Evolutionary conservation across 2,797 vertebrate species (phyloP), one percentile per base, ranked within the genome.

Genomic region (Urosaurus nigricauda): DNA sequence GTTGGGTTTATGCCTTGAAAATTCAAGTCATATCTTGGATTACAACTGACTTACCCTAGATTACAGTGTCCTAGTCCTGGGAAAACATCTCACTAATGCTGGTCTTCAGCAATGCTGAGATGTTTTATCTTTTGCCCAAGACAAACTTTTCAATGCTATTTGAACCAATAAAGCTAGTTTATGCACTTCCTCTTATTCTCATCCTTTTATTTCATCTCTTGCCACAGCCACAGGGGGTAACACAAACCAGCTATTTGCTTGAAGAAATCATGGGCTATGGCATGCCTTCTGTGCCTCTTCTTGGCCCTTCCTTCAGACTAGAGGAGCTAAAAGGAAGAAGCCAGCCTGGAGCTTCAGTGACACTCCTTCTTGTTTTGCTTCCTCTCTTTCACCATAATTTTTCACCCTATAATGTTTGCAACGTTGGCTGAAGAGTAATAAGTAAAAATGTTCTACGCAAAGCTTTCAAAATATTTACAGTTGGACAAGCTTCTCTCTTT

Each of bases 401-500:
- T 51, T 40, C n/a, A 0, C n/a, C 35, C 71, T 32, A 47, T 37
- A 56, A 84, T 35, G 75, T 68, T 68, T 79, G 21, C 75, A 79
- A 26, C 68, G 85, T 53, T 47, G 43, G 32, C 68, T 68, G 58
- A 32, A 37, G 7, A n/a, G 43, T n/a, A 68, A 47, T 63, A 78
- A 47, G 58, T 65, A 65, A 65, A 86, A 86, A 65, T 65, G 40
- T 43, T 35, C 29, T 51, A 65, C 60, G 51, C 11, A 51, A 77
- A 73, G 73, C 37, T 77, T 85, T 60, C 74, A 85, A 63, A 43
- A 60, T 56, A 85, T 68, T 86, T 86, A 79, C 6, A 29, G 75
- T 35, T 83, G 37, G 40, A 17, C 68, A 83, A 68, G 13, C 37
- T 47, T 65, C 26, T 68, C 37, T 16, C 24, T 77, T 81, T 82